phyloP scores from a whole-genome alignment of 2,888 invertebrate genomes.

The Nemotelus pantherinus region DNA sequence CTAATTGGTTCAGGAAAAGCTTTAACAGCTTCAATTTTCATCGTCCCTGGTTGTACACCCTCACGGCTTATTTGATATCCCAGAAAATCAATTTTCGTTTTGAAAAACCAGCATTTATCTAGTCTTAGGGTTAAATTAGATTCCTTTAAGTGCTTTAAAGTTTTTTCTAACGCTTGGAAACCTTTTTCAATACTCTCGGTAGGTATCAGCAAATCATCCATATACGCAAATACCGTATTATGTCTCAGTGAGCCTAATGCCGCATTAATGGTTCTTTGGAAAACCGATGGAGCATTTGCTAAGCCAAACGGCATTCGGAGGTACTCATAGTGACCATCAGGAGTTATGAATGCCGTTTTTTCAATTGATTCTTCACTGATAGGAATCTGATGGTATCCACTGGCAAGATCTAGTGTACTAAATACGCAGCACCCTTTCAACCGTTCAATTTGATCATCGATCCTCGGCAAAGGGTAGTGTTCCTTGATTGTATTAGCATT shows the following conservation, averaged over 20 bases:
- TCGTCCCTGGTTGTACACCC: too few species aligned
- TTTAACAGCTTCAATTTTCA: too few species aligned
- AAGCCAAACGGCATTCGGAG: conserved; percentile 45
- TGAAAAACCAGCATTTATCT: conserved; percentile 46
- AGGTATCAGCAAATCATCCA: conserved; percentile 47
- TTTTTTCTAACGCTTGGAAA: conserved; percentile 34
- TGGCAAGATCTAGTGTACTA: too few species aligned
- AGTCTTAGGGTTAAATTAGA: conserved; percentile 42
- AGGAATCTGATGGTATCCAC: too few species aligned
- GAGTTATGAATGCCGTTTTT: too few species aligned
- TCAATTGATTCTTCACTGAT: too few species aligned
- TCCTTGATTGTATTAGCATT: too few species aligned
- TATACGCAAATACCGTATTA: conserved; percentile 36
- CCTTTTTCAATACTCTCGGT: conserved; percentile 23
- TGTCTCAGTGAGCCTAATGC: conserved; percentile 21
- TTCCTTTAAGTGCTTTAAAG: conserved; percentile 30
- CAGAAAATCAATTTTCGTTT: conserved; percentile 43
- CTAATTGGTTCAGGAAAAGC: too few species aligned
- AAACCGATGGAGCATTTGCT: conserved; percentile 44
- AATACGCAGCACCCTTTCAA: too few species aligned
- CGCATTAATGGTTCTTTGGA: conserved; percentile 46
- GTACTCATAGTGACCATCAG: conserved; percentile 51
- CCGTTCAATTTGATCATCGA: too few species aligned
- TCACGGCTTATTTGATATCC: conserved; percentile 20
- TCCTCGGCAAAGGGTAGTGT: too few species aligned